Conservation (phyloP, 64 coral and sea anemone species). For the Pocillopora verrucosa region DNA sequence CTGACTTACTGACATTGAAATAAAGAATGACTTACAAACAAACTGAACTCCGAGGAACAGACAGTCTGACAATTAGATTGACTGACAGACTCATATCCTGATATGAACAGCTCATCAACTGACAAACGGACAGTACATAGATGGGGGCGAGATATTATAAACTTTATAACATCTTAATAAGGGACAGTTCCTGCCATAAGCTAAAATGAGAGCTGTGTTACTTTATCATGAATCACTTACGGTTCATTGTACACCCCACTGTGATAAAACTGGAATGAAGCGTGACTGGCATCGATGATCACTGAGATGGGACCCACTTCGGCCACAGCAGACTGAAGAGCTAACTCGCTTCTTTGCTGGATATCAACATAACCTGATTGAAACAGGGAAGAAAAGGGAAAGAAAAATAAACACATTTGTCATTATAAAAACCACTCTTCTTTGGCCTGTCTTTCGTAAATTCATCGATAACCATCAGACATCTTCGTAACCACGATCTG, state of each 20-base stretch:
- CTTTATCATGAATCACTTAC: constrained; percentile 51
- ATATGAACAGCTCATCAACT: no score
- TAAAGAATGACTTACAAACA: no score
- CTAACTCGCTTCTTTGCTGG: constrained; percentile 20
- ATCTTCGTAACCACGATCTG: background rate
- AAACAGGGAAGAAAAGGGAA: background rate
- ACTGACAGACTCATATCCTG: no score
- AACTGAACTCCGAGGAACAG: no score
- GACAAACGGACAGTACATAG: no score
- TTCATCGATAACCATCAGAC: background rate
- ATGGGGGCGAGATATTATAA: no score
- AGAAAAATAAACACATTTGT: background rate
- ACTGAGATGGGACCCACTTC: constrained; percentile 81
- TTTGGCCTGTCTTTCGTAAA: no score
- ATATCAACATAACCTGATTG: constrained; percentile 51
- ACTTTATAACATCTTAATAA: no score
- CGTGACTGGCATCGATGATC: constrained; percentile 65
- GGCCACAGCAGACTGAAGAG: constrained; percentile 51
- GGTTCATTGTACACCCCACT: constrained; percentile 66
- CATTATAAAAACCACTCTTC: background rate
- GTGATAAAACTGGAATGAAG: constrained; percentile 69
- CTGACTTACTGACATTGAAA: no score
- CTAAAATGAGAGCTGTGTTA: background rate
- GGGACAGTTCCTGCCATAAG: no score
- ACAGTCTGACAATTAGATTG: no score